Evolutionary conservation across 2,797 vertebrate species (phyloP).

Genomic region (Hydrolagus colliei): DNA sequence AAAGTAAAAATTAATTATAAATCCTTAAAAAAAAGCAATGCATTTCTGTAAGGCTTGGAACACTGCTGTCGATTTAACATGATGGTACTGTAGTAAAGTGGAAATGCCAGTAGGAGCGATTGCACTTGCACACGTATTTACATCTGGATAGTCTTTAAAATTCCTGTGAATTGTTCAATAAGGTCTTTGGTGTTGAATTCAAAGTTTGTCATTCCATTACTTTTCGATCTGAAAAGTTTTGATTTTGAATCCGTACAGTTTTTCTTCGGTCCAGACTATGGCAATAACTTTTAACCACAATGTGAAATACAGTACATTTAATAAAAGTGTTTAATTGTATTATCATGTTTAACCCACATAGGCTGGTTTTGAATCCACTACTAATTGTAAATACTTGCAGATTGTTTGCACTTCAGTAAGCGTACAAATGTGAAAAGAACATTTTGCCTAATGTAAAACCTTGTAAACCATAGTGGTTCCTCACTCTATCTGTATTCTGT

Average conservation of each 20-base stretch:
- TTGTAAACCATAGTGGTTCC: background rate
- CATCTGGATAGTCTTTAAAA: too few species aligned
- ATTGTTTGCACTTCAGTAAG: background rate
- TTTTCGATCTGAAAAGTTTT: background rate
- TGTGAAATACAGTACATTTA: background rate
- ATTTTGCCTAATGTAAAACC: background rate
- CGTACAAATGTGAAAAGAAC: background rate
- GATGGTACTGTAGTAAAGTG: too few species aligned
- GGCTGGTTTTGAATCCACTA: background rate
- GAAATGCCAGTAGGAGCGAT: too few species aligned
- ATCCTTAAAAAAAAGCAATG: too few species aligned
- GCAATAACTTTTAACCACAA: background rate
- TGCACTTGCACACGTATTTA: too few species aligned
- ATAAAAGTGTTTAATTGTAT: background rate
- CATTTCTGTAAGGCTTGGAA: too few species aligned
- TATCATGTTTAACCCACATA: background rate
- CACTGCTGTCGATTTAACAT: too few species aligned
- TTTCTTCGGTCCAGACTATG: background rate
- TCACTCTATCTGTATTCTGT: too few species aligned
- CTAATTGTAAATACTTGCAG: background rate
- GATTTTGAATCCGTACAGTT: background rate
- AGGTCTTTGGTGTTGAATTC: background rate
- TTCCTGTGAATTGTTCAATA: background rate
- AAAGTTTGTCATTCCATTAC: background rate
- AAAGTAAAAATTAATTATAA: too few species aligned